Base-by-base conservation (phyloP, 2,888 invertebrate genomes). In the Saturnia pavonia region DNA sequence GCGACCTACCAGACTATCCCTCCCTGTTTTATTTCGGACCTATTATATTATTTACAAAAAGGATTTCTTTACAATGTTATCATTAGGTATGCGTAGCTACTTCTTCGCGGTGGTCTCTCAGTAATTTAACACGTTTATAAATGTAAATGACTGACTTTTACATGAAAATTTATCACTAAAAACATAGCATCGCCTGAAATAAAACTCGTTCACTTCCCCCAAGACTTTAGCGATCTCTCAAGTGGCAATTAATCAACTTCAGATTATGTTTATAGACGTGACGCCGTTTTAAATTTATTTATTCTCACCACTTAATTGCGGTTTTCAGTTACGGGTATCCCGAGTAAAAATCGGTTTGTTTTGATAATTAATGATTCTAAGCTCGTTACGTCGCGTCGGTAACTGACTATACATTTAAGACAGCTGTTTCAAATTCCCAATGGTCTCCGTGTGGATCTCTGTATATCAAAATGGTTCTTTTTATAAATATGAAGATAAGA, bases 261-360 rank as follows among this genome's bases (percentile, higher is more conserved):
- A 82, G 81, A 82, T 87, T 87, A 85, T 81, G 81, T 85, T 80
- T 82, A 81, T 78, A 75, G 83, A 75, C 81, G 76, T 76, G 77
- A 78, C 77, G 77, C 77, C 80, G 71, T 82, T 82, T 82, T 80
- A 81, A 82, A 82, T 84, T 80, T 83, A 85, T 82, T 82, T 85
- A 80, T 82, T 77, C 77, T 73, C 76, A 78, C 76, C 76, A 78
- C 77, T 78, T 86, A 83, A 86, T 86, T 83, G 84, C 80, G 82
- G 82, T 79, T 78, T 85, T 82, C 80, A 80, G 82, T 84, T 81
- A 76, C 80, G 76, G 77, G 75, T 73, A 70, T 72, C 76, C 73
- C 70, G 69, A 80, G 76, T 78, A 78, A 80, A 81, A 84, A 79
- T 76, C 74, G 72, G 77, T 77, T 76, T 77, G 77, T 82, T 82